phyloP scores from a whole-genome alignment of 2,797 vertebrate species.

The Aythya fuligula region DNA sequence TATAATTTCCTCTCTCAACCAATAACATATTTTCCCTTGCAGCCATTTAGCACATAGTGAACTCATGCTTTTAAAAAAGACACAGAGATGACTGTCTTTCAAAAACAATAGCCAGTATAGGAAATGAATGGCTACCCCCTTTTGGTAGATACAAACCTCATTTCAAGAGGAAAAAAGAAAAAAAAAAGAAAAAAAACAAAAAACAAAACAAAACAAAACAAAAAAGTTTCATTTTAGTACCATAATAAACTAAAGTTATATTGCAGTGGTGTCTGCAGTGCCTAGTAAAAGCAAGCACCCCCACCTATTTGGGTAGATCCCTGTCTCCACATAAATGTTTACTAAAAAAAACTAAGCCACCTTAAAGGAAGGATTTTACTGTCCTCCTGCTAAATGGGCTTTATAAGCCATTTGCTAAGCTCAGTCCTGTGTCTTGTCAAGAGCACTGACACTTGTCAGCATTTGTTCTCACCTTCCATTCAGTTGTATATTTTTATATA shows the following conservation, averaged over 20 bases:
- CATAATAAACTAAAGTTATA: constrained; percentile 60
- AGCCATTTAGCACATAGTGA: background rate
- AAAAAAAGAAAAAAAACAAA: background rate
- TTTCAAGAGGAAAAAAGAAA: background rate
- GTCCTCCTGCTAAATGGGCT: constrained; percentile 48
- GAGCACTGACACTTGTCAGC: constrained; percentile 23
- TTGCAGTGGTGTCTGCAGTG: constrained; percentile 19
- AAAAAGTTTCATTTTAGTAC: constrained; percentile 48
- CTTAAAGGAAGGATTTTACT: constrained; percentile 66
- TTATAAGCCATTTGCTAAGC: constrained; percentile 67
- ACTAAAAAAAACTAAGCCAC: constrained; percentile 41
- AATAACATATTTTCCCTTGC: background rate
- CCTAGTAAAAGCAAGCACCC: constrained; percentile 45
- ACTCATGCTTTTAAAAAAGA: background rate
- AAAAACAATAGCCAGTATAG: constrained; percentile 5
- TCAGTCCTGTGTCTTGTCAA: constrained; percentile 56
- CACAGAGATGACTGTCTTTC: background rate
- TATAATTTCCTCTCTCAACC: background rate
- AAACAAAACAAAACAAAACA: background rate
- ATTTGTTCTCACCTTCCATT: constrained; percentile 63
- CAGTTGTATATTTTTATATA: constrained; percentile 52
- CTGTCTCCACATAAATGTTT: constrained; percentile 57
- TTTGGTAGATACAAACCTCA: constrained; percentile 6
- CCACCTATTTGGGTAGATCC: background rate
- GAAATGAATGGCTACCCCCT: background rate